Evolutionary conservation across 2,797 vertebrate species (phyloP), one percentile per base, ranked within the genome.

Genomic region (Bovichtus diacanthus): DNA sequence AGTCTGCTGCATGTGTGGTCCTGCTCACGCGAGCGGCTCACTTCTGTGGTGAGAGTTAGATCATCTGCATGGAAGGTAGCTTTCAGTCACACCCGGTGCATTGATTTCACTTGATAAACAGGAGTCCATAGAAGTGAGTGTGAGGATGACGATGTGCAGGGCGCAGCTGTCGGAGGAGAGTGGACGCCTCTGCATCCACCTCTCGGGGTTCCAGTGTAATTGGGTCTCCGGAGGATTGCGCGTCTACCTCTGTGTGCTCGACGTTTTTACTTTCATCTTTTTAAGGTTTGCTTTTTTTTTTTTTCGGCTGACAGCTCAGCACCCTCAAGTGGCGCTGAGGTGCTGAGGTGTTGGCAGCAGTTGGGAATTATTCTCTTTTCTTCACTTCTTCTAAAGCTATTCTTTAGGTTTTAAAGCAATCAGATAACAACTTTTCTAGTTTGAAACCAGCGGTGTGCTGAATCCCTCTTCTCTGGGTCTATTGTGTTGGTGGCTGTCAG

Each of bases 1-100:
- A 36, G 38, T n/a, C 34, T 13, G 70, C 78, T 73, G 34, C 11
- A 38, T 86, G 82, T 76, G 87, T 82, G 84, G 82, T 84, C 87
- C 56, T 2, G 49, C 23, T 29, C 21, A 3, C 50, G 51, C 13
- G 1, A 2, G 46, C 0, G 27, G n/a, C 16, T 29, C 56, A 36
- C 43, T 64, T 34, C 46, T n/a, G n/a, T 19, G 43, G 66, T 29
- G 66, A 62, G 56, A 53, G 25, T 44, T 47, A 4, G 13, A 67
- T 59, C n/a, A 47, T 38, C 71, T 72, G 43, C 47, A 12, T 13
- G 34, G 27, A 51, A 36, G 34, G 68, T 23, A n/a, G 44, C 21
- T 29, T 27, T 29, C 18, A 34, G 27, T 71, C 50, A 34, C 74
- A 53, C 49, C 60, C 46, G 38, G 23, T 61, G 47, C 23, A 49